Conservation (phyloP, 2,888 invertebrate genomes). For the Eristalis intricaria region DNA sequence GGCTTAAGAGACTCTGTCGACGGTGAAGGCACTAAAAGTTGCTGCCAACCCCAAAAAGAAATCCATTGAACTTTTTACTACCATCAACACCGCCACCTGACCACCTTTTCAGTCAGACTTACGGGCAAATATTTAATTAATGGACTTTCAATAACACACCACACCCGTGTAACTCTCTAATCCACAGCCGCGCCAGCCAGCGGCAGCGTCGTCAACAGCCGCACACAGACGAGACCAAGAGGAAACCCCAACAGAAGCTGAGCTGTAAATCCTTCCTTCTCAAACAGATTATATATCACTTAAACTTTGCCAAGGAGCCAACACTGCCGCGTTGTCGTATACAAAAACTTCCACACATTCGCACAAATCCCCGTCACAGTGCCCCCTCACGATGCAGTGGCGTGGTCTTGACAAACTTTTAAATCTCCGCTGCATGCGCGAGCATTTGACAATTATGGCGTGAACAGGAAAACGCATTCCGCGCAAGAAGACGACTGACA, state of each 20-base stretch:
- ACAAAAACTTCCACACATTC: conserved; percentile 57
- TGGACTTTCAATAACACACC: conserved; percentile 61
- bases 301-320: conserved; percentile 64
- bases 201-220: conserved; percentile 12
- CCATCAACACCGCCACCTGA: too few species aligned
- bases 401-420: conserved; percentile 50
- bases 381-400: not conserved
- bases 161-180: conserved; percentile 35
- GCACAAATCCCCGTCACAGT: conserved; percentile 61
- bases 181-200: conserved; percentile 19
- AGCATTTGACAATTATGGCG: conserved; percentile 72
- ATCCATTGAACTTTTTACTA: too few species aligned
- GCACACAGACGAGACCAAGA: not conserved
- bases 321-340: conserved; percentile 3
- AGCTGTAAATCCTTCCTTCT: conserved; percentile 64
- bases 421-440: conserved; percentile 67
- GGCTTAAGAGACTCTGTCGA: not conserved
- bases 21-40: not conserved
- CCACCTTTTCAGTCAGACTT: not conserved
- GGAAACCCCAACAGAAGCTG: conserved; percentile 19
- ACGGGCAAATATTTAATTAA: conserved; percentile 62
- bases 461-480: conserved; percentile 72
- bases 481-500: conserved; percentile 46
- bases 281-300: conserved; percentile 71
- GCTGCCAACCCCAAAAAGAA: too few species aligned